A percentile compares a stretch with the other conserved stretches of the same genome.
Evolutionary conservation across 2,888 invertebrate species (phyloP).

Genomic region (Microctonus aethiopoides): DNA sequence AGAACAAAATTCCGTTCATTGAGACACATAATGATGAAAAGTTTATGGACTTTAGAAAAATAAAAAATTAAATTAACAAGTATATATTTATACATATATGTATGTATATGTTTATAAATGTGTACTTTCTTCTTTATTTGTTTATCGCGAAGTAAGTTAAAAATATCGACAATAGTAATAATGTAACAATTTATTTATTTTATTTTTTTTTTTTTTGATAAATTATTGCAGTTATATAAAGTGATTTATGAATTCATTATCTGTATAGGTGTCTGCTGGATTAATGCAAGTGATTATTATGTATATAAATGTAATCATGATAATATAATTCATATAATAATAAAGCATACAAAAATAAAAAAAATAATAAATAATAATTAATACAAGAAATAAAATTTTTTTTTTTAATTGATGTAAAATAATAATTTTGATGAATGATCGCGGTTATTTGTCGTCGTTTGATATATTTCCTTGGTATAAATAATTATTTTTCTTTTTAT

Average conservation of each 20-base stretch:
- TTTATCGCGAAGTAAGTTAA: too few relatives aligned
- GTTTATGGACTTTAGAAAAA: not conserved
- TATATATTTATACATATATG: not conserved
- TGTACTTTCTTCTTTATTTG: too few relatives aligned
- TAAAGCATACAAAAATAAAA: too few relatives aligned
- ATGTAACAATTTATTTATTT: too few relatives aligned
- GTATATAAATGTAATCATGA: not conserved
- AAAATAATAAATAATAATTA: not conserved
- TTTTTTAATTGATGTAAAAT: not conserved
- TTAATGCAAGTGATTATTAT: not conserved
- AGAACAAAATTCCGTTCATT: slow-evolving; percentile 23
- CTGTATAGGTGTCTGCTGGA: not conserved
- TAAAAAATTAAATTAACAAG: not conserved
- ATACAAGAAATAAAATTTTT: not conserved
- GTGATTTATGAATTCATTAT: not conserved
- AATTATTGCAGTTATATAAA: too few relatives aligned
- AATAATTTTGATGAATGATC: not conserved
- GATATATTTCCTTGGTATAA: not conserved
- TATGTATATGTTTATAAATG: not conserved
- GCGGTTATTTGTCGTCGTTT: not conserved
- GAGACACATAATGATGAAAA: slow-evolving; percentile 7
- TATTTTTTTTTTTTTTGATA: too few relatives aligned
- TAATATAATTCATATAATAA: too few relatives aligned
- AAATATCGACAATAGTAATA: too few relatives aligned
- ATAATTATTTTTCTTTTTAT: not conserved